Evolutionary conservation across 2,888 invertebrate genomes (phyloP), one percentile per base, ranked within the genome.

Genomic region (Plebejus argus): DNA sequence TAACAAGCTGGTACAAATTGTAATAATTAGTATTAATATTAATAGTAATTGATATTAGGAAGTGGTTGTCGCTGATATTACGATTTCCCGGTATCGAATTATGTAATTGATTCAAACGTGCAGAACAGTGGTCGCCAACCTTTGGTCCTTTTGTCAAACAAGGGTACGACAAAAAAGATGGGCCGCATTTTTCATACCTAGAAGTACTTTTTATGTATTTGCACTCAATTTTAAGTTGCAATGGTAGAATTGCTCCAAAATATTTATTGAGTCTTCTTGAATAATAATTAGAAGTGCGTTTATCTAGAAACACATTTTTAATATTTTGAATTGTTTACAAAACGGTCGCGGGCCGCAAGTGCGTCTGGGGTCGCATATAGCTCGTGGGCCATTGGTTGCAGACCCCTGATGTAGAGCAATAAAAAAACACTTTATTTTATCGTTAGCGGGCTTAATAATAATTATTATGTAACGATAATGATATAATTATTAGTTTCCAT

Each of bases 81-180:
- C 20, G 71, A 71, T 53, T 74, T 74, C 74, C 74, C 28, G 45
- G 28, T 74, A 49, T 74, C 23, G 45, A 49, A 28, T 74, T 74
- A 74, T 28, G 53, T 49, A 49, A 45, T 74, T 74, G 49, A 49
- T 49, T 10, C 12, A 71, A 39, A 39, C 8, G 10, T 39, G 39
- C 12, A 71, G 8, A 23, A 23, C 15, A 66, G 49, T 53, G 49
- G 1, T 18, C 18, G 18, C 15, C 15, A 18, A 53, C 49, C 5
- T 53, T 53, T 53, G 12, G 49, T 15, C 15, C 18, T 18, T 53
- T 18, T 18, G 49, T 45, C 49, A 49, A 49, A 8, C 15, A 49
- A 39, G 39, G 10, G 39, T 8, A 28, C 2, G 45, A 45, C 45
- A 45, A 45, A 53, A 53, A 53, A 53, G 0, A 5, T 18, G 18